These are phyloP conservation scores for Aporophyla nigra DNA, from an alignment of 2,888 invertebrate genomes.

Conservation along the genomic window DNA sequence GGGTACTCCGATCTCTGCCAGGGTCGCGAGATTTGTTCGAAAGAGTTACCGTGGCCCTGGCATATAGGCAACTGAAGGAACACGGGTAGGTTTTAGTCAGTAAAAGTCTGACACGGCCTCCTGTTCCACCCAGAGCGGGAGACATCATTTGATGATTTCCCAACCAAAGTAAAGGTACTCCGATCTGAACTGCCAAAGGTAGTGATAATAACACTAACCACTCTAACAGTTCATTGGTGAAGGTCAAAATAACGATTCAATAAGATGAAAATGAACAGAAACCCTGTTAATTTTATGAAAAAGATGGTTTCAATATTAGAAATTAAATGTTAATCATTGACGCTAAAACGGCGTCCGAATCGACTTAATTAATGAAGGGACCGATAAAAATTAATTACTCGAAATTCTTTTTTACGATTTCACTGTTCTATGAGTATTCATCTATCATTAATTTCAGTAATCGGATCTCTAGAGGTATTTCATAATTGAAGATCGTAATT, in stretches of 20 bases:
- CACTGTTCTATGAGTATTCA: conserved; percentile 62
- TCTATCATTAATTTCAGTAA: conserved; percentile 70
- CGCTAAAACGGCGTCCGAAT: conserved; percentile 61
- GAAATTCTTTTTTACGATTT: conserved; percentile 66
- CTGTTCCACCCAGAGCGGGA: too few relatives aligned
- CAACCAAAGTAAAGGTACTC: too few relatives aligned
- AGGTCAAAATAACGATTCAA: conserved; percentile 2
- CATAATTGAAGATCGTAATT: conserved; percentile 62
- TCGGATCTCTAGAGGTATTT: conserved; percentile 66
- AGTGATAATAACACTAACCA: conserved; percentile 12
- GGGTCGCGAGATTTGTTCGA: too few relatives aligned
- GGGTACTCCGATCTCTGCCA: neutral
- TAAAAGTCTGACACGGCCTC: too few relatives aligned
- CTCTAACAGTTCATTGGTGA: neutral
- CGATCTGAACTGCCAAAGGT: neutral
- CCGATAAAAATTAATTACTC: conserved; percentile 69
- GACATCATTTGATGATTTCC: too few relatives aligned
- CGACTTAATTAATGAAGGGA: conserved; percentile 67
- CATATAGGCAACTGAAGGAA: too few relatives aligned
- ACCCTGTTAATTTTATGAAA: conserved; percentile 45
- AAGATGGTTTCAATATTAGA: conserved; percentile 54
- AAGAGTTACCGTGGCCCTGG: too few relatives aligned
- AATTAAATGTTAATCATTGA: conserved; percentile 65
- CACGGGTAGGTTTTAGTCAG: too few relatives aligned
- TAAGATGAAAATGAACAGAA: conserved; percentile 35